Conservation (phyloP, 2,797 vertebrate species). For the Chanos chanos region DNA sequence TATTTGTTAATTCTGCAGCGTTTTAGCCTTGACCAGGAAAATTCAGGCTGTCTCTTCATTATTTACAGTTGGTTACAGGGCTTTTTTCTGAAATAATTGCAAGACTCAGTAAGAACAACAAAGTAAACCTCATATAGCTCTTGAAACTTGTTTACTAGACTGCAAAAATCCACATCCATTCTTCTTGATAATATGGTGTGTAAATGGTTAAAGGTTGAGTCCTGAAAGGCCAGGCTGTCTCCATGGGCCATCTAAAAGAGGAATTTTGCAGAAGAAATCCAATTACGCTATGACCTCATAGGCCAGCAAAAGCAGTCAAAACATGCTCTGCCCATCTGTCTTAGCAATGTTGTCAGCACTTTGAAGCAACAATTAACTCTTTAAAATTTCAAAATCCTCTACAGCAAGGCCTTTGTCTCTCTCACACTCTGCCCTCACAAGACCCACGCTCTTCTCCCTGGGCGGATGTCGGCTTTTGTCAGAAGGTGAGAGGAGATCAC, state of each 20-base stretch:
- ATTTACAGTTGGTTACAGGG: too few species aligned
- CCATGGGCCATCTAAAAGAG: conserved; percentile 22
- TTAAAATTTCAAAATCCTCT: too few species aligned
- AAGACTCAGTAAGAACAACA: too few species aligned
- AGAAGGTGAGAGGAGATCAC: conserved; percentile 26
- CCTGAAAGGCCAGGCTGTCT: conserved; percentile 33
- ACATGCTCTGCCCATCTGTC: conserved; percentile 23
- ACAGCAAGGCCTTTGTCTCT: conserved; percentile 1
- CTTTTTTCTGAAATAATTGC: too few species aligned
- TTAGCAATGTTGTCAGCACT: not conserved
- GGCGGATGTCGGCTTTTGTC: conserved; percentile 24
- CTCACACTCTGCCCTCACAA: conserved; percentile 25
- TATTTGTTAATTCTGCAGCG: too few species aligned
- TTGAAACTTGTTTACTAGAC: too few species aligned
- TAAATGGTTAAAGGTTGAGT: conserved; percentile 18
- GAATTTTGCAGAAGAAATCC: conserved; percentile 33
- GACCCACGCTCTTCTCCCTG: conserved; percentile 37
- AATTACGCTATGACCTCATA: conserved; percentile 39
- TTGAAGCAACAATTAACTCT: conserved; percentile 13
- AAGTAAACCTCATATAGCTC: too few species aligned
- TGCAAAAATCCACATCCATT: conserved; percentile 18
- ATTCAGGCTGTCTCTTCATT: too few species aligned
- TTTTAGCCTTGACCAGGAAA: too few species aligned
- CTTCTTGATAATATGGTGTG: conserved; percentile 31
- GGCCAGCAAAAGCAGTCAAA: conserved; percentile 16